Evolutionary conservation across 2,888 invertebrate species (phyloP).

Genomic region (Zaprionus lineosus): DNA sequence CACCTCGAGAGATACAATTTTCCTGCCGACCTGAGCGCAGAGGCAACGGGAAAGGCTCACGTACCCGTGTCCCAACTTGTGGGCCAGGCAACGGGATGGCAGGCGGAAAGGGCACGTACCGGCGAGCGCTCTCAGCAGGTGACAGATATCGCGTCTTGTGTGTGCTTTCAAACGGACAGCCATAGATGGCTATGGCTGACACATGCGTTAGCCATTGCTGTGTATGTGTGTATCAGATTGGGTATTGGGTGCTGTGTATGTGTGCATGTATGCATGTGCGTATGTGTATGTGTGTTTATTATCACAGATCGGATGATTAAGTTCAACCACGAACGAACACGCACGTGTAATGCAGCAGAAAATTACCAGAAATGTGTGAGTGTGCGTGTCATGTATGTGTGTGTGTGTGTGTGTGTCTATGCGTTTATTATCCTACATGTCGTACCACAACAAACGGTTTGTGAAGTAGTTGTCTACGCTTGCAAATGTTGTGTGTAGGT

Average conservation of each 20-base stretch:
- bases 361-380: too few relatives aligned
- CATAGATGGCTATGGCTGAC: too few relatives aligned
- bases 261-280: neutral
- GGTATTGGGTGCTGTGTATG: too few relatives aligned
- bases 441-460: too few relatives aligned
- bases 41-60: slow-evolving; percentile 28
- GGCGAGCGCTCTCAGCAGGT: slow-evolving; percentile 32
- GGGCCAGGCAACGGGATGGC: slow-evolving; percentile 7
- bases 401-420: neutral
- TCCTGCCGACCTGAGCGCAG: slow-evolving; percentile 10
- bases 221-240: too few relatives aligned
- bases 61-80: slow-evolving; percentile 16
- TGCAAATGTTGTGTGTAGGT: neutral
- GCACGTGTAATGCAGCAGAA: neutral
- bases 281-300: slow-evolving; percentile 1
- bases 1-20: neutral
- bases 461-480: neutral
- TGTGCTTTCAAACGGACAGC: too few relatives aligned
- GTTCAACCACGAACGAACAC: slow-evolving; percentile 11
- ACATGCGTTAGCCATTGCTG: too few relatives aligned
- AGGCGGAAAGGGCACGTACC: slow-evolving; percentile 32
- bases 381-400: too few relatives aligned
- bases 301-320: slow-evolving; percentile 16
- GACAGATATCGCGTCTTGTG: neutral
- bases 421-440: neutral